Evolutionary conservation across 2,797 vertebrate species (phyloP), one percentile per base, ranked within the genome.

Genomic region (Esox masquinongy): DNA sequence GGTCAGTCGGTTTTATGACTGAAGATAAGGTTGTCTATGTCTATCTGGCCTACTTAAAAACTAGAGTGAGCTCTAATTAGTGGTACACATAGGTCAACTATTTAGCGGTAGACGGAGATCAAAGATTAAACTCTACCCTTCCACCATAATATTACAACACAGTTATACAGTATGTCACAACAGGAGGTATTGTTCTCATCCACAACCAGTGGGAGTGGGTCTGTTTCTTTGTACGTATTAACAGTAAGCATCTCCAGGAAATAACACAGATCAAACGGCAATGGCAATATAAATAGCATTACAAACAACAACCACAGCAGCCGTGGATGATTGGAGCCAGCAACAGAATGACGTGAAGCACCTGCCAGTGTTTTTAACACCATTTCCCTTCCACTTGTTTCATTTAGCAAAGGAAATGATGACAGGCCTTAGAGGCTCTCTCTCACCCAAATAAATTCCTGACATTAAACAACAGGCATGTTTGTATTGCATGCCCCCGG

Each of bases 301-400:
- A 94, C 93, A 95, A 95, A 95, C 88, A 90, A 76, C 92, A 91
- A 94, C 92, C 93, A 94, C 94, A 91, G 90, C 88, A 92, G 83
- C 82, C 93, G 92, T 93, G 95, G 92, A 94, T 93, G 90, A 92
- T 87, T 80, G 22, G 88, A 87, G 88, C 90, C 90, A 92, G 92
- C 84, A 92, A 87, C 90, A 90, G 90, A 86, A 88, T 74, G 94
- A 91, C 94, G 88, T 94, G 90, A 86, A 88, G 75, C 94, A 91
- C 94, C 89, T 94, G 90, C 86, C 91, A 75, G 26, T 63, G 36
- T 50, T 47, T 74, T 63, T 63, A 61, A 11, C 22, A 61, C 3
- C 2, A 11, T 36, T 7, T 36, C 5, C 76, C 63, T 69, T 82
- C 80, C 64, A 70, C 12, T 31, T 12, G 26, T 36, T 69, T 43